phyloP scores from a whole-genome alignment of 2,113 vertebrate species.

The Corythoichthys haematopterus region DNA sequence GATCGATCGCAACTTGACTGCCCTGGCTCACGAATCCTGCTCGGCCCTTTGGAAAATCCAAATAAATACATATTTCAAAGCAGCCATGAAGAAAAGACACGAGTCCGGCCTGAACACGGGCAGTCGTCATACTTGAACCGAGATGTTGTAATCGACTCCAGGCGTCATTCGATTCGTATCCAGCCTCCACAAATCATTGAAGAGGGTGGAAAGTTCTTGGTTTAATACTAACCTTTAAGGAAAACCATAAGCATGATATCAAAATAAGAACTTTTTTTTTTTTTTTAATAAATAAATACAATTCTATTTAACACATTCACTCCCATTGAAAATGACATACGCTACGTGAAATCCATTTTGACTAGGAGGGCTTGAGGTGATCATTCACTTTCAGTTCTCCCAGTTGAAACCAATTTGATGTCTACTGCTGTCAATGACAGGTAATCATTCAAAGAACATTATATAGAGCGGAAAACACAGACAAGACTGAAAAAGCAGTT shows the following conservation, averaged over 20 bases:
- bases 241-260: background rate
- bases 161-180: slow-evolving; percentile 73
- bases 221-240: slow-evolving; percentile 56
- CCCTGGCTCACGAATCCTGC: slow-evolving; percentile 66
- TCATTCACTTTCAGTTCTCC: no score
- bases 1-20: slow-evolving; percentile 62
- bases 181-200: slow-evolving; percentile 78
- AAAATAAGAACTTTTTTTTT: no score
- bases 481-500: no score
- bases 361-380: no score
- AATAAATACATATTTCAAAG: background rate
- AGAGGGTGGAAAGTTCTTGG: slow-evolving; percentile 75
- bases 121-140: slow-evolving; percentile 71
- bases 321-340: no score
- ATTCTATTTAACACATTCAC: no score
- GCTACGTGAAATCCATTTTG: no score
- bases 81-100: background rate
- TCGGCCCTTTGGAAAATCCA: slow-evolving; percentile 59
- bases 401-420: no score
- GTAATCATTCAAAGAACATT: no score
- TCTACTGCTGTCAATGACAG: no score
- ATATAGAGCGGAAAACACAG: no score
- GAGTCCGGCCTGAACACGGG: rapidly evolving
- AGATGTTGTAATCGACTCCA: slow-evolving; percentile 75
- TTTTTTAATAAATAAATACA: no score